Base-by-base conservation (phyloP, 1,140 invertebrate species). In the Eueides isabella region DNA sequence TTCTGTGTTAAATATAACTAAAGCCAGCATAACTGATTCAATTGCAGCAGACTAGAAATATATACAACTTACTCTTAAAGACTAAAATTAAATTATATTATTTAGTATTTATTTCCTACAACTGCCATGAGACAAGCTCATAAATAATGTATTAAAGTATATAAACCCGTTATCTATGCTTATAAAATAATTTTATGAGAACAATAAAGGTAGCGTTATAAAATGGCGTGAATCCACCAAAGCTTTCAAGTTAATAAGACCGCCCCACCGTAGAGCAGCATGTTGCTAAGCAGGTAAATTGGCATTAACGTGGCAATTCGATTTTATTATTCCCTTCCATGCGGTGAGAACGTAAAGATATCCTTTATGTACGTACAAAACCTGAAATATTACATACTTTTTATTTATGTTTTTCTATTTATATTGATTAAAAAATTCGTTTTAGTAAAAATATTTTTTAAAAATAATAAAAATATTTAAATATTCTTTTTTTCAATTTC, bases 201-300 rank as follows among this genome's bases (percentile, higher is more conserved):
- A 62, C 7, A 23, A 29, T 70, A 62, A 70, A 70, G 33, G 68
- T 63, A 26, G 31, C 14, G 68, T 63, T 38, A 70, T 62, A 33
- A 62, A 70, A 70, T 62, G 28, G 67, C 55, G 67, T 31, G 61
- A 70, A 70, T 38, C 31, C 35, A 31, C 61, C 68, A 41, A 62
- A 38, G 61, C 68, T 70, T 70, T 70, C 68, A 63, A 70, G 31
- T 41, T 63, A 62, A 70, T 70, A 70, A 63, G 26, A 55, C 48
- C 31, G 55, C 30, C 31, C 55, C 55, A 31, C n/a, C 31, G 5
- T 5, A 14, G 35, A 33, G 31, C 55, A 5, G 61, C 55, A 23
- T 63, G 33, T 61, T 33, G 31, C 5, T 61, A 35, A 69, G 23
- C 29, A 55, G 44, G 30, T 68, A 68, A n/a, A 67, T 67, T 61